Evolutionary conservation across 2,797 vertebrate genomes (phyloP), one percentile per base, ranked within the genome.

Genomic region (Sebastes flavidus): DNA sequence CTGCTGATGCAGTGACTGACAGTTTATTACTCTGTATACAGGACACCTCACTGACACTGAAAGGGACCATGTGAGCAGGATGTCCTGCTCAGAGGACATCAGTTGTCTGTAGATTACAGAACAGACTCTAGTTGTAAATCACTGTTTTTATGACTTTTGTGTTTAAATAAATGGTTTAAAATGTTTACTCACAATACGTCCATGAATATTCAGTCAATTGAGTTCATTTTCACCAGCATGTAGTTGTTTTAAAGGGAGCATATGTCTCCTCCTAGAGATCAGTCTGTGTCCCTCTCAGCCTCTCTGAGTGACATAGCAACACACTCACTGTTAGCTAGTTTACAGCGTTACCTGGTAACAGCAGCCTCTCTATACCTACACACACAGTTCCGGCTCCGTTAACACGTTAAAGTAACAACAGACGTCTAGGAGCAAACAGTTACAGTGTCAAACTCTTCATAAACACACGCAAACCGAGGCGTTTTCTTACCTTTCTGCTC

Each of bases 401-500:
- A 16, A 18, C 1, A 24, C 4, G 1, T 12, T 38, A 22, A 79
- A 70, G 4, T 29, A 32, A 10, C 1, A 10, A 4, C 4, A 27
- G 59, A 38, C 2, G 18, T 25, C 14, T 10, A 3, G 1, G 1
- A 27, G 10, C 2, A 67, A 42, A 34, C 2, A 24, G 7, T 2
- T 18, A 2, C 3, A 14, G 6, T 2, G 16, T 63, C 0, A 29
- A 38, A 9, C 0, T 6, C 2, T 0, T 1, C 2, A 2, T 0
- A 34, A 65, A 49, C 1, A 24, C 9, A 5, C 1, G 3, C 1
- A 38, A 5, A 14, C 0, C 1, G 8, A 8, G 9, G 2, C 3
- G 2, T 16, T 2, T 30, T 62, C 83, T 75, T 72, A 91, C 92
- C 88, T 88, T 72, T 54, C 9, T 7, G 67, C 24, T 63, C 65